phyloP scores from a whole-genome alignment of 2,113 vertebrate species.

The Lipophrys pholis region DNA sequence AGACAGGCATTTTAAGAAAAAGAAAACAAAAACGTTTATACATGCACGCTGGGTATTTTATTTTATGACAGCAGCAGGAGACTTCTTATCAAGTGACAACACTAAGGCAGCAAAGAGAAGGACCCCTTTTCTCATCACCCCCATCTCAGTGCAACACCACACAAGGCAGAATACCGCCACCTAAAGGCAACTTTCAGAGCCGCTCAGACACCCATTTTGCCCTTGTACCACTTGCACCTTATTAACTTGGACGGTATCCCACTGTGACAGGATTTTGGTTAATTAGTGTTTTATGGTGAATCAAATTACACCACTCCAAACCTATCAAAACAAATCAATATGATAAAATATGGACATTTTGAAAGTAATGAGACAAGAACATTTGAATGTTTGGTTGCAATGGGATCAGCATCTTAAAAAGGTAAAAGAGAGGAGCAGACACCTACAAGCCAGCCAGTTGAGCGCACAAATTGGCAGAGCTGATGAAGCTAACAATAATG shows the following conservation, averaged over 20 bases:
- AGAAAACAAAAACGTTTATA: constrained; percentile 3
- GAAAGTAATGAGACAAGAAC: constrained; percentile 34
- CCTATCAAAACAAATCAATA: constrained; percentile 56
- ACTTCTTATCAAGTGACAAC: constrained; percentile 27
- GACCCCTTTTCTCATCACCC: constrained; percentile 42
- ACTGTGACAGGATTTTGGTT: constrained; percentile 28
- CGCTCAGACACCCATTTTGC: constrained; percentile 34
- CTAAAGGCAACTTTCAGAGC: constrained; percentile 77
- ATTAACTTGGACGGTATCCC: constrained; percentile 34
- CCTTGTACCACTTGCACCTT: constrained; percentile 35
- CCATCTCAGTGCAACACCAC: constrained; percentile 33
- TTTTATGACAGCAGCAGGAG: constrained; percentile 28
- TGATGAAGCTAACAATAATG: constrained; percentile 39
- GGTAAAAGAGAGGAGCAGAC: background rate
- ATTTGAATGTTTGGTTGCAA: constrained; percentile 23
- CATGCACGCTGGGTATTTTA: constrained; percentile 25
- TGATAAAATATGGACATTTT: constrained; percentile 35
- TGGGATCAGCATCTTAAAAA: constrained; percentile 2
- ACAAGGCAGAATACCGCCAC: constrained; percentile 83
- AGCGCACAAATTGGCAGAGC: constrained; percentile 22
- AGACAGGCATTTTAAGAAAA: background rate
- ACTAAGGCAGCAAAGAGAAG: constrained; percentile 45
- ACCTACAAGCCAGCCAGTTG: constrained; percentile 41
- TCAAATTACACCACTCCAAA: constrained; percentile 46
- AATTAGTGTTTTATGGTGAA: constrained; percentile 44